Evolutionary conservation across 64 coral and sea anemone genomes (phyloP).

Genomic region (Orbicella faveolata): DNA sequence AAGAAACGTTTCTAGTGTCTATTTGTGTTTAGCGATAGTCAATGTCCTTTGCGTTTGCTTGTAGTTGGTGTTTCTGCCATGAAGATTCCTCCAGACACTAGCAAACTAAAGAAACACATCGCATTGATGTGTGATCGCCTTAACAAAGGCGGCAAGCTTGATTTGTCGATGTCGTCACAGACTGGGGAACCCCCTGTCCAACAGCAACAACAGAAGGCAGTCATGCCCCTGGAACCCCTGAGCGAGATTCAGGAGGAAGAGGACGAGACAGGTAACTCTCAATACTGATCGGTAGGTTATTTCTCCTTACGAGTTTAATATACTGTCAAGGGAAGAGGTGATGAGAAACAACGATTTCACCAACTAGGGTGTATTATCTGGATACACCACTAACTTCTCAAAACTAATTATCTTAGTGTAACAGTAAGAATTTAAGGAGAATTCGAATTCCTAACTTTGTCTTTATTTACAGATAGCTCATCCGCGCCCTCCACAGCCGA

Average conservation of each 20-base stretch:
- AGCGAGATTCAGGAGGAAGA: slow-evolving; percentile 80
- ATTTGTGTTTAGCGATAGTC: no score
- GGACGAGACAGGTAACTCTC: slow-evolving; percentile 63
- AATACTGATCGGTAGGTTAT: not conserved
- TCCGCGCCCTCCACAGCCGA: not conserved
- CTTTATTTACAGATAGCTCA: slow-evolving; percentile 11
- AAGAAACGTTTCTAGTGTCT: no score
- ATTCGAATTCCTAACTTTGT: no score
- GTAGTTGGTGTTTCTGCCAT: slow-evolving; percentile 68
- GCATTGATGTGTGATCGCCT: slow-evolving; percentile 89
- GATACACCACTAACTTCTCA: not conserved
- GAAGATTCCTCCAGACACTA: slow-evolving; percentile 87
- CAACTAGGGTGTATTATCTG: not conserved
- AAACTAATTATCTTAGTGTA: no score
- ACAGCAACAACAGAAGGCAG: slow-evolving; percentile 73
- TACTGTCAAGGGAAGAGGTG: not conserved
- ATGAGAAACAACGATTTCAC: not conserved
- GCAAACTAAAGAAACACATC: slow-evolving; percentile 94
- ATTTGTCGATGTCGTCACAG: slow-evolving; percentile 73
- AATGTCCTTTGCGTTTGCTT: not conserved
- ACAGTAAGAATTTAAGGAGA: no score
- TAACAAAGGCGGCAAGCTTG: slow-evolving; percentile 86
- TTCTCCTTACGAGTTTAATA: not conserved
- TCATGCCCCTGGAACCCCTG: slow-evolving; percentile 70
- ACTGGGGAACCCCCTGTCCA: slow-evolving; percentile 53